Evolutionary conservation across 2,797 vertebrate species (phyloP).

Genomic region (Tinamus major): DNA sequence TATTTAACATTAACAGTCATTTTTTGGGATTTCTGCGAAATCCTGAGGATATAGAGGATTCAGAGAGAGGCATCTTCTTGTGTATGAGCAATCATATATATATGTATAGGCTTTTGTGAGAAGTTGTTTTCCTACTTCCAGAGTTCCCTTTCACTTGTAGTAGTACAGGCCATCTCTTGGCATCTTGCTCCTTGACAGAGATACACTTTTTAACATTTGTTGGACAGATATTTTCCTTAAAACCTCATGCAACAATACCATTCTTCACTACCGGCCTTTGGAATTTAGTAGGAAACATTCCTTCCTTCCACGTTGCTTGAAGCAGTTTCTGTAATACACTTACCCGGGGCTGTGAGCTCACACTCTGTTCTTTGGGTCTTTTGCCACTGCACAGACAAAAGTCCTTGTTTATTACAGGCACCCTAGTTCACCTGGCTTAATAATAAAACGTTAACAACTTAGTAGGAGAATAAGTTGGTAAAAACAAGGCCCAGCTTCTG

Average conservation of each 20-base stretch:
- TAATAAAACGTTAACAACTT: neutral
- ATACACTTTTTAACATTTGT: fast-evolving
- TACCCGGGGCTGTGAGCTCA: fast-evolving
- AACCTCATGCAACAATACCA: neutral
- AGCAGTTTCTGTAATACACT: neutral
- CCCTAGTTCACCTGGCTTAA: neutral
- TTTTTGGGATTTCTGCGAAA: neutral
- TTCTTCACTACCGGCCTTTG: neutral
- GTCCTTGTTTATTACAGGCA: neutral
- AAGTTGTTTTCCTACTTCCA: neutral
- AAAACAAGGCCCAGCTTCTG: neutral
- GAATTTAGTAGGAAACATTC: neutral
- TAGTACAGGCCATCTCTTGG: neutral
- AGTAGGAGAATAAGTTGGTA: neutral
- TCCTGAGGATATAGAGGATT: neutral
- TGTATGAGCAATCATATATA: neutral
- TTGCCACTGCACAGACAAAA: neutral
- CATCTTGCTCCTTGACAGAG: neutral
- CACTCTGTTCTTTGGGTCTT: neutral
- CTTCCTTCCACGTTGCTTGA: neutral
- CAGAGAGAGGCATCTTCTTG: neutral
- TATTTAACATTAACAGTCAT: neutral
- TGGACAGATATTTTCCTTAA: neutral
- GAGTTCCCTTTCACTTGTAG: neutral
- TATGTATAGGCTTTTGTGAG: neutral